Conservation (phyloP, 2,888 invertebrate species). For the Drosophila sordidula region DNA sequence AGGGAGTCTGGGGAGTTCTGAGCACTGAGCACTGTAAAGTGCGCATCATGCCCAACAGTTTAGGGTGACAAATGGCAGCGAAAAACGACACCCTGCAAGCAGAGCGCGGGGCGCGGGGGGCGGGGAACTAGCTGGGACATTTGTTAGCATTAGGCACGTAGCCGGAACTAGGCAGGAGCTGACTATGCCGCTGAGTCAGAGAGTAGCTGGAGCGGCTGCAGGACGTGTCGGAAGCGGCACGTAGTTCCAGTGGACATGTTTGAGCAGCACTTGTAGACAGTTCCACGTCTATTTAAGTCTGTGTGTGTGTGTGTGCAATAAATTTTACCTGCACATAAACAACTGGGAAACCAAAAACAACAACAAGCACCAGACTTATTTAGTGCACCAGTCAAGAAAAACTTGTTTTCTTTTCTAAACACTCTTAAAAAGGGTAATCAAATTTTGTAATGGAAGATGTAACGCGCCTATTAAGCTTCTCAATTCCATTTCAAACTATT, state of each 20-base stretch:
- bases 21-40: conserved; percentile 31
- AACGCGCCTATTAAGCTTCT: background rate
- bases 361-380: conserved; percentile 52
- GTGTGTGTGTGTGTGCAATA: conserved; percentile 47
- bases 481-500: too few relatives aligned
- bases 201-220: conserved; percentile 13
- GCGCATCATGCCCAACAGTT: conserved; percentile 52
- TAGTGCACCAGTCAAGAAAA: conserved; percentile 45
- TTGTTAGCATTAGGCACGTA: conserved; percentile 71
- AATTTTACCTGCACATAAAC: conserved; percentile 66
- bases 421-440: conserved; percentile 1
- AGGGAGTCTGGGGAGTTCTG: background rate
- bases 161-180: conserved; percentile 37
- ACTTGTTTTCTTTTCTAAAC: conserved; percentile 15
- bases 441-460: conserved; percentile 1
- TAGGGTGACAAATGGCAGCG: conserved; percentile 55
- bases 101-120: conserved; percentile 3
- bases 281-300: conserved; percentile 13
- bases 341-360: conserved; percentile 38
- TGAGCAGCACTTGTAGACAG: conserved; percentile 47
- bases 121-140: conserved; percentile 47
- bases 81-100: conserved; percentile 30
- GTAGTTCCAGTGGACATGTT: conserved; percentile 59
- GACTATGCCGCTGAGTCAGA: conserved; percentile 14
- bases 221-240: conserved; percentile 61